These are phyloP conservation scores for Takifugu rubripes DNA, from an alignment of 2,797 vertebrate genomes.

Conservation along the genomic window DNA sequence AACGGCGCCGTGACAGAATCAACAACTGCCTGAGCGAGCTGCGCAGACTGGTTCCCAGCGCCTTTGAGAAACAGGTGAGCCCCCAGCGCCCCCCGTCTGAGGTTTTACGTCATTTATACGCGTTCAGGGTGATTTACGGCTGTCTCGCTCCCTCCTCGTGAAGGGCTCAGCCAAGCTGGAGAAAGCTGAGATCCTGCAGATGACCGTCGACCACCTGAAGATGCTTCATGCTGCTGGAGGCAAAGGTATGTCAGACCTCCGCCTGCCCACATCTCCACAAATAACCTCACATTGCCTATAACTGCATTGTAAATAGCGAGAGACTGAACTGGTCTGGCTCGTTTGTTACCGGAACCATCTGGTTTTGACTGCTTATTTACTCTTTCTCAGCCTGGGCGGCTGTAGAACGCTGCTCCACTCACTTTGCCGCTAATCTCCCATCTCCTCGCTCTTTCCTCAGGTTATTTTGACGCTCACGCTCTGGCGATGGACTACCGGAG, in stretches of 20 bases:
- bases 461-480: conserved; percentile 96
- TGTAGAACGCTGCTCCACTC: too few relatives aligned
- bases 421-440: background rate
- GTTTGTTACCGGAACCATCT: background rate
- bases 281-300: too few relatives aligned
- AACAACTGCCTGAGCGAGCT: conserved; percentile 97
- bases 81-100: background rate
- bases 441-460: conserved; percentile 48
- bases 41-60: conserved; percentile 91
- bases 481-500: conserved; percentile 98
- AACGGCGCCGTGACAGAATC: conserved; percentile 92
- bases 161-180: conserved; percentile 97
- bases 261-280: background rate
- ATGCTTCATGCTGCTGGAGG: conserved; percentile 96
- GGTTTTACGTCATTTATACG: background rate
- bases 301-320: too few relatives aligned
- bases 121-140: too few relatives aligned
- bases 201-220: conserved; percentile 98
- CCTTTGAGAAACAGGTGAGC: conserved; percentile 95
- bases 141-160: too few relatives aligned
- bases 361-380: conserved; percentile 1
- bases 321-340: background rate
- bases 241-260: conserved; percentile 80
- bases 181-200: conserved; percentile 97
- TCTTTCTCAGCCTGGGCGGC: background rate